Evolutionary conservation across 2,888 invertebrate genomes (phyloP), one percentile per base, ranked within the genome.

Genomic region (Catocala fraxini): DNA sequence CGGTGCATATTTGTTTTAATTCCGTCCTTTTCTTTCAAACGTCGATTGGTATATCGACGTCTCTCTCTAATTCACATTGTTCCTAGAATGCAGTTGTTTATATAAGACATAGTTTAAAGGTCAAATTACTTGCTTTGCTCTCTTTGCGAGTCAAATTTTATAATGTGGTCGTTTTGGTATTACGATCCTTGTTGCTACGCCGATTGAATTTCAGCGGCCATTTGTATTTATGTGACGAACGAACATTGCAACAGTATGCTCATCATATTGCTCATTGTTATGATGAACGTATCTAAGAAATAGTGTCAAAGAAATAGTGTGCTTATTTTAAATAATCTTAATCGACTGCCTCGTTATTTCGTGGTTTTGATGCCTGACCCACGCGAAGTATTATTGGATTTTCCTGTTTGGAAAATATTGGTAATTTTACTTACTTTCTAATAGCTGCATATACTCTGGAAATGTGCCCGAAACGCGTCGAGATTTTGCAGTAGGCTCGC

Each of bases 41-140:
- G 45, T 2, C 5, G 2, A n/a, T 5, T 10, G 1, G 46, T 65
- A 25, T 35, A 0, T 1, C 56, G 35, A 39, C 35, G 15, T 71
- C 76, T 67, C 73, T 56, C 11, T 73, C 71, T 56, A 41, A 9
- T 51, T 13, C 6, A 39, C 62, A 63, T 65, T 64, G 69, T 77
- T 77, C 77, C 53, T 43, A 65, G 77, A 77, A 77, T 71, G 67
- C 71, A 70, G 34, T 73, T 77, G 69, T 77, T 76, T 69, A 69
- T 61, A 65, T 56, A 59, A 57, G 59, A 9, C 55, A 62, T 59
- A 57, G 65, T 68, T 42, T 63, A 74, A 74, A 72, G 77, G 68
- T 76, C 65, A 53, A 10, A 48, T 59, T 48, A 54, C 48, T 15
- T 34, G 59, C 13, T 12, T 71, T 10, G 47, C 25, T 59, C 52